phyloP scores from a whole-genome alignment of 2,113 vertebrate species.

The Mus spicilegus region DNA sequence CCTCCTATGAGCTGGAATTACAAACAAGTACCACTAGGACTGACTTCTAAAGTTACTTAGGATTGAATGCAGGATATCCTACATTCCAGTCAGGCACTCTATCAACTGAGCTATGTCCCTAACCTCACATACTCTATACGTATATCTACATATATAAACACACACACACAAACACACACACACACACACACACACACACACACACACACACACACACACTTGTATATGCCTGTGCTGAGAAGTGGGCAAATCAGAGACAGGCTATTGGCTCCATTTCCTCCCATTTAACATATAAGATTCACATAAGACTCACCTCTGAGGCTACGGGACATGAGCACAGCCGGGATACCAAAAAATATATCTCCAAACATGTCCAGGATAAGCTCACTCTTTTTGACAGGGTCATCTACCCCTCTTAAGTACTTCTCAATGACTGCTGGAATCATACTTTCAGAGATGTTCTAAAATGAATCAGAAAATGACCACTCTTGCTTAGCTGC shows the following conservation, averaged over 20 bases:
- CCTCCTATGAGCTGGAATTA: too few relatives aligned
- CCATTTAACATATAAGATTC: background rate
- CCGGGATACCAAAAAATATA: background rate
- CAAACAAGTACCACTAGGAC: background rate
- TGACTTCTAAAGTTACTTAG: background rate
- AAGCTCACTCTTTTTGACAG: background rate
- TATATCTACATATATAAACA: background rate
- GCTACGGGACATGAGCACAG: background rate
- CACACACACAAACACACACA: background rate
- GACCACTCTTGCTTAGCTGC: accelerated
- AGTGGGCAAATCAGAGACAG: background rate
- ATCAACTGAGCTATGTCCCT: too few relatives aligned
- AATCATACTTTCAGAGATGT: conserved; percentile 30
- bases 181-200: background rate
- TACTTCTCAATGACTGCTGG: background rate
- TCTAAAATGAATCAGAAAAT: conserved; percentile 55
- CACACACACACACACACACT: background rate
- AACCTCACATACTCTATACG: background rate
- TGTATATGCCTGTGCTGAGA: background rate
- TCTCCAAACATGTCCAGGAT: background rate
- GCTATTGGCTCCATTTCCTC: background rate
- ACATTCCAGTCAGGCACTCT: background rate
- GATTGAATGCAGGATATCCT: background rate
- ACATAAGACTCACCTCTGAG: background rate
- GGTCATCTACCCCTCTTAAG: background rate